A percentile compares a stretch with the other conserved stretches of the same genome.
phyloP scores from a whole-genome alignment of 2,888 invertebrate genomes.

The Synanthedon formicaeformis region DNA sequence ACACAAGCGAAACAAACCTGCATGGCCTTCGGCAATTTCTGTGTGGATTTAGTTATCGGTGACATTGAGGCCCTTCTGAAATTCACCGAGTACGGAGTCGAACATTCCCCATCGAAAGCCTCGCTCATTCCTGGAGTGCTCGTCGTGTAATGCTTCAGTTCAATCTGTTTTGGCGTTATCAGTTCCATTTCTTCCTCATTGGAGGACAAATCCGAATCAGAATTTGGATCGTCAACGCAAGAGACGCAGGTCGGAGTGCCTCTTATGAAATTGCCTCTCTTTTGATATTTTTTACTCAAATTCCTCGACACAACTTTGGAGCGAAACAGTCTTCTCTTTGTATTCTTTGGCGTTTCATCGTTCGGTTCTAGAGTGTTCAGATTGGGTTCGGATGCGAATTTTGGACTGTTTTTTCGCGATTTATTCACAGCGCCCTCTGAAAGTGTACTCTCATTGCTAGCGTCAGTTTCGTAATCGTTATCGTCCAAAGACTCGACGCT shows the following conservation, averaged over 20 bases:
- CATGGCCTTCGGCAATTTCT: conserved; percentile 89
- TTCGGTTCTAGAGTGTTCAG: conserved; percentile 40
- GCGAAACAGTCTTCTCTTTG: conserved; percentile 53
- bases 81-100: conserved; percentile 51
- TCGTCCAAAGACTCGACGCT: conserved; percentile 48
- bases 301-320: conserved; percentile 43
- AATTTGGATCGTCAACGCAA: conserved; percentile 54
- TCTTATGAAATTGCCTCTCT: conserved; percentile 29
- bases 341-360: conserved; percentile 57
- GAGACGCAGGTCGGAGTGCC: conserved; percentile 58
- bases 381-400: conserved; percentile 64
- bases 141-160: conserved; percentile 46
- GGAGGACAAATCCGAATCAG: conserved; percentile 27
- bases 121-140: conserved; percentile 56
- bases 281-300: conserved; percentile 54
- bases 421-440: conserved; percentile 51
- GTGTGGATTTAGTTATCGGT: conserved; percentile 88
- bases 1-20: conserved; percentile 73
- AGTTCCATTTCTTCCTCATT: conserved; percentile 8
- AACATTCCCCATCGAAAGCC: conserved; percentile 36
- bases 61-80: conserved; percentile 84
- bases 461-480: conserved; percentile 50
- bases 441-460: conserved; percentile 55
- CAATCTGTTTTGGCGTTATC: conserved; percentile 39
- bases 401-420: conserved; percentile 50